Conservation (phyloP, 1,140 invertebrate species). For the Drosophila oshimai region DNA sequence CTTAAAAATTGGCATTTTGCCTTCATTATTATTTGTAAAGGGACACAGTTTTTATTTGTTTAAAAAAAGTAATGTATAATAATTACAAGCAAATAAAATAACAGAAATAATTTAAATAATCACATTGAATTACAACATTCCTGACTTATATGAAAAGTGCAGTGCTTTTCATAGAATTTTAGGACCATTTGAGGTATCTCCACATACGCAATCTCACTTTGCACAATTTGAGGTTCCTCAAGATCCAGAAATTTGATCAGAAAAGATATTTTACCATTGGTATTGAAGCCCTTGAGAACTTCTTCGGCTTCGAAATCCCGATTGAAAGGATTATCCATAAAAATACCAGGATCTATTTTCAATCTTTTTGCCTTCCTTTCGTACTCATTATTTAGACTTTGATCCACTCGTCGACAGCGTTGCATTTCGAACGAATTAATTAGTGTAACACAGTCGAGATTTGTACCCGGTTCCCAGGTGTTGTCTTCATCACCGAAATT, state of each 20-base stretch:
- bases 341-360: conserved; percentile 14
- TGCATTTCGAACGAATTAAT: conserved; percentile 4
- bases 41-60: conserved; percentile 1
- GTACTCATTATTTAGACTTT: conserved; percentile 7
- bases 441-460: background rate
- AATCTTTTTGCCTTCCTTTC: conserved; percentile 23
- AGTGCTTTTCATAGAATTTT: conserved; percentile 24
- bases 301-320: background rate
- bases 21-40: conserved; percentile 34
- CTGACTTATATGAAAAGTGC: background rate
- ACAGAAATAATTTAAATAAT: background rate
- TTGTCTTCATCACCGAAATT: conserved; percentile 16
- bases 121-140: no score
- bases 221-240: background rate
- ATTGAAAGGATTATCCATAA: conserved; percentile 28
- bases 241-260: conserved; percentile 24
- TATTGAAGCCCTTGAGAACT: background rate
- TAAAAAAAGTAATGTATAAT: no score
- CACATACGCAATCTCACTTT: conserved; percentile 11
- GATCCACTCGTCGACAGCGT: background rate
- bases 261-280: conserved; percentile 2
- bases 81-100: no score
- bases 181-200: conserved; percentile 36
- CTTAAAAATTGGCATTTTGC: conserved; percentile 40
- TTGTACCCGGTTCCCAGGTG: conserved; percentile 26